Conservation (phyloP, 2,113 vertebrate genomes). For the Sapayoa aenigma region DNA sequence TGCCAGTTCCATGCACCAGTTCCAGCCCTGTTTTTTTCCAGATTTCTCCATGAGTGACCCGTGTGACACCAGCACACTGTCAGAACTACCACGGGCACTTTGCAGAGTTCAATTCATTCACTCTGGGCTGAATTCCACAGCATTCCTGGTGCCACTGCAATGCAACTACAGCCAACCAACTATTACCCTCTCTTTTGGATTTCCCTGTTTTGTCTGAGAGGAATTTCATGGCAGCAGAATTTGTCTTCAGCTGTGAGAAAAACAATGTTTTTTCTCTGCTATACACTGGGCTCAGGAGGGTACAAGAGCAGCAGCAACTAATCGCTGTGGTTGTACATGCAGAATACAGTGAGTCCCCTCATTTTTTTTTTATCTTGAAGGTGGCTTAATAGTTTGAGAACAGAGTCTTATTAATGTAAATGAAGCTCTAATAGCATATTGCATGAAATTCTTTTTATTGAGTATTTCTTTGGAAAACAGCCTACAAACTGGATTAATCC, state of each 20-base stretch:
- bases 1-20: no score
- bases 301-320: conserved; percentile 6
- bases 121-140: not conserved
- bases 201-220: not conserved
- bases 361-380: conserved; percentile 25
- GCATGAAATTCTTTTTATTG: conserved; percentile 54
- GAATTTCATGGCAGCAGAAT: not conserved
- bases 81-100: not conserved
- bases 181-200: not conserved
- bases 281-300: not conserved
- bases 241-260: not conserved
- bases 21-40: not conserved
- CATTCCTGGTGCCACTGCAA: not conserved
- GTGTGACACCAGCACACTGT: not conserved
- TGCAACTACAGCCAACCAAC: not conserved
- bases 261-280: not conserved
- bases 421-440: conserved; percentile 40
- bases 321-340: not conserved
- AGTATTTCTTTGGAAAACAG: conserved; percentile 29
- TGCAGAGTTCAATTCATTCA: not conserved
- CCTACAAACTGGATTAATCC: conserved; percentile 27
- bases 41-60: not conserved
- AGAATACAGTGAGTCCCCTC: not conserved
- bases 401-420: conserved; percentile 50
- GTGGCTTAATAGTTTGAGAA: conserved; percentile 41